Evolutionary conservation across 2,888 invertebrate species (phyloP).

Genomic region (Alloplasta piceator): DNA sequence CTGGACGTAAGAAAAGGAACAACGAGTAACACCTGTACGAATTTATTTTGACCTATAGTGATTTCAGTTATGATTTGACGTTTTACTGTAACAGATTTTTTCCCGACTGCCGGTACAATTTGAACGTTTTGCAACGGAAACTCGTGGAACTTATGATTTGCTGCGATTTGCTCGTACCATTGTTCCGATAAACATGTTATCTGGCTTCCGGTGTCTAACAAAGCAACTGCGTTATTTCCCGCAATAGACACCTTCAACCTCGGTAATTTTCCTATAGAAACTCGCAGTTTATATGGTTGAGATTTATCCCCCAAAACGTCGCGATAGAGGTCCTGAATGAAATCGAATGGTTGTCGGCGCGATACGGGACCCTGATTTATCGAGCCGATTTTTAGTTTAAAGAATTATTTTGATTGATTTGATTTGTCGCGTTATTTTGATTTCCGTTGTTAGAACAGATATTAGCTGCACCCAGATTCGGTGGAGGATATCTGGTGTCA

Average conservation of each 20-base stretch:
- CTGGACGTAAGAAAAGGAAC: slow-evolving; percentile 42
- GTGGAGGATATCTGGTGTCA: background rate
- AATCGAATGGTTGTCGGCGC: slow-evolving; percentile 12
- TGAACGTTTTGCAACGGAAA: slow-evolving; percentile 44
- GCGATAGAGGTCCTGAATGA: slow-evolving; percentile 10
- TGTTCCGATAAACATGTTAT: slow-evolving; percentile 10
- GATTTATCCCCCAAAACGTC: slow-evolving; percentile 19
- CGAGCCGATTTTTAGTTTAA: slow-evolving; percentile 30
- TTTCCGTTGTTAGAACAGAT: background rate
- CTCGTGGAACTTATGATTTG: background rate
- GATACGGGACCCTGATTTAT: background rate
- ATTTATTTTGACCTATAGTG: background rate
- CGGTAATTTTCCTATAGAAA: background rate
- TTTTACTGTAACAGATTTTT: slow-evolving; percentile 32
- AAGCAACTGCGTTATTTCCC: background rate
- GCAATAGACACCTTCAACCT: background rate
- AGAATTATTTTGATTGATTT: too few relatives aligned
- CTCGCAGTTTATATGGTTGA: slow-evolving; percentile 9
- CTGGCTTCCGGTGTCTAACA: slow-evolving; percentile 9
- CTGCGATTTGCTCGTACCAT: slow-evolving; percentile 18
- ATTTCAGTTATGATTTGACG: background rate
- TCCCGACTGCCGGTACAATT: slow-evolving; percentile 1
- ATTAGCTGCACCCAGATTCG: background rate
- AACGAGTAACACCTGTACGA: slow-evolving; percentile 33
- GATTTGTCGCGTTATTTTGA: slow-evolving; percentile 4